These are phyloP conservation scores for Gorsachius goisagi DNA, from an alignment of 2,113 vertebrate species.

Conservation along the genomic window DNA sequence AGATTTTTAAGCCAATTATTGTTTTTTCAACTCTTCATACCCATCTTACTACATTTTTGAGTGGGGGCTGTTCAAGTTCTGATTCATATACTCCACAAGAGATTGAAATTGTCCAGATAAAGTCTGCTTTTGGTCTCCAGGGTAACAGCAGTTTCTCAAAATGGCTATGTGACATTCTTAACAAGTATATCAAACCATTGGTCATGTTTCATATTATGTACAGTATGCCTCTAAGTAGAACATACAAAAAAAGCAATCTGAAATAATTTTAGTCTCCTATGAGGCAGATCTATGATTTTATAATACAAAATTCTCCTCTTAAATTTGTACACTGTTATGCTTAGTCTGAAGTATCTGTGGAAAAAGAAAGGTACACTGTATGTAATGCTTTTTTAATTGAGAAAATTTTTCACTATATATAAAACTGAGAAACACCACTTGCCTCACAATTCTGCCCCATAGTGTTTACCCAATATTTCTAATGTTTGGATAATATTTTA, in stretches of 20 bases:
- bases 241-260: neutral
- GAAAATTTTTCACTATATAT: neutral
- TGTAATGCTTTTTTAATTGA: neutral
- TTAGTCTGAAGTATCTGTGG: neutral
- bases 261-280: neutral
- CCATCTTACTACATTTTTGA: neutral
- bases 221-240: neutral
- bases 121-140: conserved; percentile 43
- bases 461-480: neutral
- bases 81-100: neutral
- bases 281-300: neutral
- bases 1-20: neutral
- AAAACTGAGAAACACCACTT: neutral
- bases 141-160: conserved; percentile 42
- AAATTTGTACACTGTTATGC: neutral
- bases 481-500: neutral
- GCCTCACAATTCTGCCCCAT: neutral
- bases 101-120: neutral
- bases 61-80: neutral
- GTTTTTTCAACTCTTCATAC: neutral
- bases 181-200: conserved; percentile 9
- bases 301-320: neutral
- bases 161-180: conserved; percentile 21
- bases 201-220: conserved; percentile 22
- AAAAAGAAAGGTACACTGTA: neutral